Percentiles rank a stretch among this genome's conserved stretches.
These are phyloP conservation scores for Cheilosia impressa DNA, from an alignment of 2,888 invertebrate species.

Conservation along the genomic window DNA sequence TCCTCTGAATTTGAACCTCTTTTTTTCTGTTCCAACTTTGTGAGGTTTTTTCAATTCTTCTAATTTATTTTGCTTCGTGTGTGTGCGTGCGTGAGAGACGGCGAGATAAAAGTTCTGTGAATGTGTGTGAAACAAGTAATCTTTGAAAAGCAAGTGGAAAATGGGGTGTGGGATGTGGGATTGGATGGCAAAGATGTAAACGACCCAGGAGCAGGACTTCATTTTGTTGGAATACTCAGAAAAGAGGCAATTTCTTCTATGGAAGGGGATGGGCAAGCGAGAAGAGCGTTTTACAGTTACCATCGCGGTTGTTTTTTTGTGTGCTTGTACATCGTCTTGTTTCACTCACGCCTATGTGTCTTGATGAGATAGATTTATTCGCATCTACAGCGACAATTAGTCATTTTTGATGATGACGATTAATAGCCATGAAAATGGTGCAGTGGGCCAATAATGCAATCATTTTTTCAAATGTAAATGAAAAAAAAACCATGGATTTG, in stretches of 20 bases:
- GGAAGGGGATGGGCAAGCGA: background rate
- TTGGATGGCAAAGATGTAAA: background rate
- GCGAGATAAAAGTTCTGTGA: constrained; percentile 28
- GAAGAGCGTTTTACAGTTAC: constrained; percentile 44
- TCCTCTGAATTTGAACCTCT: constrained; percentile 11
- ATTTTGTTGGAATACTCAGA: constrained; percentile 29
- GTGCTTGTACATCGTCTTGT: background rate
- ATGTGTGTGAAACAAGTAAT: constrained; percentile 16
- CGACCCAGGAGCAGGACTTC: constrained; percentile 37
- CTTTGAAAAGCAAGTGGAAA: constrained; percentile 46
- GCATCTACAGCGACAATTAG: constrained; percentile 22
- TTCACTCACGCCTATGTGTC: constrained; percentile 2
- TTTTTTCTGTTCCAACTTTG: constrained; percentile 27
- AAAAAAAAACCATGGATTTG: too few relatives aligned
- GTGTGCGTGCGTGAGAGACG: constrained; percentile 41
- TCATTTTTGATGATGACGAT: constrained; percentile 21
- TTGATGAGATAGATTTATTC: background rate
- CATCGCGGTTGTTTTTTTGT: background rate
- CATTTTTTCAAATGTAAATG: too few relatives aligned
- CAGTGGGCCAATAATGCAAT: too few relatives aligned
- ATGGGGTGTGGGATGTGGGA: constrained; percentile 25
- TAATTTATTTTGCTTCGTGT: constrained; percentile 33
- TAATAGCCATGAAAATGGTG: background rate
- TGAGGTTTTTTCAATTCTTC: constrained; percentile 29
- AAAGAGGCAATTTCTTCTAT: constrained; percentile 9